Conservation (phyloP, 2,888 invertebrate genomes). For the Lucinisca nassula region DNA sequence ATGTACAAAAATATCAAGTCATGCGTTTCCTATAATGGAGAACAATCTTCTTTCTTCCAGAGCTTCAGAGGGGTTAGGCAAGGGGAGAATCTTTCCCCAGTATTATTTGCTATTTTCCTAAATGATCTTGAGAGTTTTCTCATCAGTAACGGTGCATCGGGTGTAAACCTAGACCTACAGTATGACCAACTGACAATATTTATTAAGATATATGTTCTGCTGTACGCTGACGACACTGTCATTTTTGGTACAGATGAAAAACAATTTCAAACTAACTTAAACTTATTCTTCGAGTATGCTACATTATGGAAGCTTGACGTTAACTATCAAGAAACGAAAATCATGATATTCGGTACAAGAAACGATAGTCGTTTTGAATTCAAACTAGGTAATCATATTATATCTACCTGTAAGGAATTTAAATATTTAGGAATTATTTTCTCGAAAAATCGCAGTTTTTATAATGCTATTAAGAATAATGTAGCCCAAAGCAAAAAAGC, state of each 20-base stretch:
- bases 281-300: conserved; percentile 45
- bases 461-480: background rate
- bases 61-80: conserved; percentile 33
- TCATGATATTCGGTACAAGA: conserved; percentile 29
- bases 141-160: background rate
- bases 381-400: background rate
- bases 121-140: conserved; percentile 34
- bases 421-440: conserved; percentile 11
- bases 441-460: background rate
- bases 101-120: conserved; percentile 37
- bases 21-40: conserved; percentile 14
- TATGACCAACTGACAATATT: background rate
- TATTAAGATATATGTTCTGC: conserved; percentile 36
- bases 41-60: background rate
- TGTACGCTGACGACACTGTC: conserved; percentile 59
- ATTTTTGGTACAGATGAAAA: conserved; percentile 26
- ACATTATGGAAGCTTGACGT: conserved; percentile 41
- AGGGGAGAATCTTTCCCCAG: conserved; percentile 33
- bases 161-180: background rate
- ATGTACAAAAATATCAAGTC: conserved; percentile 52
- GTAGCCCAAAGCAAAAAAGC: conserved; percentile 1
- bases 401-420: conserved; percentile 1
- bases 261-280: conserved; percentile 32
- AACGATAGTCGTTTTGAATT: conserved; percentile 12
- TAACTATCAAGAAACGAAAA: conserved; percentile 46